Evolutionary conservation across 2,888 invertebrate genomes (phyloP).

Genomic region (Incurvaria masculella): DNA sequence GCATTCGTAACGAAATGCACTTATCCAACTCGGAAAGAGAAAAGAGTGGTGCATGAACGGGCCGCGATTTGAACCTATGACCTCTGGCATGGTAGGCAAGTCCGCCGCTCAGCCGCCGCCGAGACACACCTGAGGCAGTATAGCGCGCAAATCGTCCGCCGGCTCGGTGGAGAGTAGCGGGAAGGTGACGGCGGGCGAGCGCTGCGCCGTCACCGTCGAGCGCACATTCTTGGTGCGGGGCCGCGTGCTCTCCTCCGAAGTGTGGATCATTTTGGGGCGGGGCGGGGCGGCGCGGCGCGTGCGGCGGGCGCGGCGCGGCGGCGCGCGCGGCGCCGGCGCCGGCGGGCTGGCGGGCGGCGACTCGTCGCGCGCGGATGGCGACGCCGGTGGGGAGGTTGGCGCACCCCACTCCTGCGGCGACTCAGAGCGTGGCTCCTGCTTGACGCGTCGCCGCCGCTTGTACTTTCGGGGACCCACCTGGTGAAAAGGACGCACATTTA

Average conservation of each 20-base stretch:
- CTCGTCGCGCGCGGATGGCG: constrained; percentile 18
- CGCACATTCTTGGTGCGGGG: constrained; percentile 65
- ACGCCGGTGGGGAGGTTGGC: constrained; percentile 22
- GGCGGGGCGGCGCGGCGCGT: constrained; percentile 36
- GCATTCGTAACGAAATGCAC: too few species aligned
- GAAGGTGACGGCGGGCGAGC: constrained; percentile 13
- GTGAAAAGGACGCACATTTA: too few species aligned
- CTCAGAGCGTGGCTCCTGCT: constrained; percentile 24
- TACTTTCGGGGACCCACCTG: constrained; percentile 77
- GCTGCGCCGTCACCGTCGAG: constrained; percentile 32
- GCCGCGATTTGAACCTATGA: too few species aligned
- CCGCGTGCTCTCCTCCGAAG: constrained; percentile 61
- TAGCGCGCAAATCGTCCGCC: constrained; percentile 41
- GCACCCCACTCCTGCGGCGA: constrained; percentile 5
- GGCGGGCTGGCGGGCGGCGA: constrained; percentile 47
- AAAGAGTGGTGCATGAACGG: too few species aligned
- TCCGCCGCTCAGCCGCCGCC: too few species aligned
- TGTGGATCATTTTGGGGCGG: constrained; percentile 76
- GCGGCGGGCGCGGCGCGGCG: constrained; percentile 21
- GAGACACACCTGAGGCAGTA: constrained; percentile 22
- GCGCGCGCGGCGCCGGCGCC: constrained; percentile 19
- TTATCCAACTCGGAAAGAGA: too few species aligned
- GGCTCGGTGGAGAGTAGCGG: constrained; percentile 16
- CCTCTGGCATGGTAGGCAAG: too few species aligned
- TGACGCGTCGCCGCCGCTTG: constrained; percentile 74